These are phyloP conservation scores for Plebejus melissa DNA, from an alignment of 2,888 invertebrate species.

Conservation along the genomic window DNA sequence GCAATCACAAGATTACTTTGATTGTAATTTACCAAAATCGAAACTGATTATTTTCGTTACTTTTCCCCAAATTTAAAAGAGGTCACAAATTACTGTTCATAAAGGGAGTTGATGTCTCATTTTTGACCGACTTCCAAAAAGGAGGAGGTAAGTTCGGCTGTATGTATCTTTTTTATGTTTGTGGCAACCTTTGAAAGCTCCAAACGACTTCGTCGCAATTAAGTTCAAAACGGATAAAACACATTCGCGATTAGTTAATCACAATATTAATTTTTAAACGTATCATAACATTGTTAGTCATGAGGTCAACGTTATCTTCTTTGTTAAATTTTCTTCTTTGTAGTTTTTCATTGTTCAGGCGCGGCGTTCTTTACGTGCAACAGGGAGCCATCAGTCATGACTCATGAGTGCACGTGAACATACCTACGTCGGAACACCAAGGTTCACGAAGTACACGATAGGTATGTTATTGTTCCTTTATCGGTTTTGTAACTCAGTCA, in stretches of 20 bases:
- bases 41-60: neutral
- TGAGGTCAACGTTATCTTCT: neutral
- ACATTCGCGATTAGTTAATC: neutral
- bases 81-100: neutral
- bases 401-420: slow-evolving; percentile 10
- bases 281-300: slow-evolving; percentile 12
- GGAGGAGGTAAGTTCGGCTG: too few species aligned
- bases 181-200: neutral
- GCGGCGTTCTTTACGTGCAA: slow-evolving; percentile 3
- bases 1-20: slow-evolving; percentile 23
- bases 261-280: neutral
- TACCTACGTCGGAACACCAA: neutral
- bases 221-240: neutral
- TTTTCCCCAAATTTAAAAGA: neutral
- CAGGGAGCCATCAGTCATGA: neutral
- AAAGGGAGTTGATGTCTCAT: neutral
- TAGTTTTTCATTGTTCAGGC: slow-evolving; percentile 15
- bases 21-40: neutral
- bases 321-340: slow-evolving; percentile 24
- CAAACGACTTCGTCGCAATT: neutral
- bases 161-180: too few species aligned
- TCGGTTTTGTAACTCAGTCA: slow-evolving; percentile 11
- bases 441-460: slow-evolving; percentile 18
- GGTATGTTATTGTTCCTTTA: slow-evolving; percentile 25
- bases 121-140: neutral